phyloP scores from a whole-genome alignment of 2,888 invertebrate genomes.

The Drosophila yooni region DNA sequence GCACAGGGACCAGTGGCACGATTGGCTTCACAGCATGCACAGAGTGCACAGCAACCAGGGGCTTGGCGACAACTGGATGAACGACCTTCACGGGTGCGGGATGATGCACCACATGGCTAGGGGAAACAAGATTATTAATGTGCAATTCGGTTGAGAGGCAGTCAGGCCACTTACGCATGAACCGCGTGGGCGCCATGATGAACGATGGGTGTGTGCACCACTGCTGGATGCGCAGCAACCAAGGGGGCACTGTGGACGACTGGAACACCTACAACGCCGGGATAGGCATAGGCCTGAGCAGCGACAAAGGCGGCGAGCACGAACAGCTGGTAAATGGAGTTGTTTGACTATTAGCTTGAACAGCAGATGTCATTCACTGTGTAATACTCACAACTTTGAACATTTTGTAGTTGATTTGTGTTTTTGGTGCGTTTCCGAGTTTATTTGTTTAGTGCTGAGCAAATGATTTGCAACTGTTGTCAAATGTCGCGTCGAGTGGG shows the following conservation, averaged over 20 bases:
- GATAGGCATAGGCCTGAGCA: constrained; percentile 76
- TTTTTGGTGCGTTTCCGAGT: constrained; percentile 23
- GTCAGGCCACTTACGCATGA: constrained; percentile 74
- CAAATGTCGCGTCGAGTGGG: constrained; percentile 37
- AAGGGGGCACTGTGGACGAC: constrained; percentile 75
- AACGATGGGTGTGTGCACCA: constrained; percentile 73
- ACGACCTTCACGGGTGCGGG: constrained; percentile 84
- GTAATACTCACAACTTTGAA: constrained; percentile 83
- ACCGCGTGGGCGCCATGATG: constrained; percentile 82
- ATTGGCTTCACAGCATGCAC: constrained; percentile 72
- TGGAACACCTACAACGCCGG: constrained; percentile 83
- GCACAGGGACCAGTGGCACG: constrained; percentile 81
- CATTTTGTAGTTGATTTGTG: constrained; percentile 73
- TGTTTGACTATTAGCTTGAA: constrained; percentile 30
- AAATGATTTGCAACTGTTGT: constrained; percentile 78
- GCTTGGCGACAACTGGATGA: constrained; percentile 76
- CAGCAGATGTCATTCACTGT: neutral
- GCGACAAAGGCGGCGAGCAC: constrained; percentile 80
- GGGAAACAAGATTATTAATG: constrained; percentile 3
- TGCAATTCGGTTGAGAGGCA: neutral
- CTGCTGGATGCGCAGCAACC: constrained; percentile 62
- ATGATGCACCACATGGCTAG: constrained; percentile 83
- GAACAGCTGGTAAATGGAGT: constrained; percentile 78
- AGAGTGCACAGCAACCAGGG: constrained; percentile 68
- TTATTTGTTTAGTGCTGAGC: constrained; percentile 51